phyloP scores from a whole-genome alignment of 2,888 invertebrate species.

The Scaptomyza caliginosa region DNA sequence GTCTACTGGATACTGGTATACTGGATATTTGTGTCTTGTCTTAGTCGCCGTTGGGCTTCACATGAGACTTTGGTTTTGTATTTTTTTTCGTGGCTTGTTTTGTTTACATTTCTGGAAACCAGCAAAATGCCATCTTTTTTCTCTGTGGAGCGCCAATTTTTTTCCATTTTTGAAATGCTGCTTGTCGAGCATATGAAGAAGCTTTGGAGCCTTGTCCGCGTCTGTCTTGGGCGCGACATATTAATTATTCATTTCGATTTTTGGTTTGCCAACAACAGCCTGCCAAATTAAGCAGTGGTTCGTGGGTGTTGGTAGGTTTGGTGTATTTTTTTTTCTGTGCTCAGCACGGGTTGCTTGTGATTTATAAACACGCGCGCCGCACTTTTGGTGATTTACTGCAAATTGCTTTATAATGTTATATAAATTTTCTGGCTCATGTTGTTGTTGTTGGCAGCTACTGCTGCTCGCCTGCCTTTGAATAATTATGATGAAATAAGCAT shows the following conservation, averaged over 20 bases:
- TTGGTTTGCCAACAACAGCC: conserved; percentile 55
- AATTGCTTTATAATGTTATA: conserved; percentile 79
- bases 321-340: neutral
- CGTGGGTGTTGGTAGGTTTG: neutral
- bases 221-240: conserved; percentile 70
- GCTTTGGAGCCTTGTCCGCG: conserved; percentile 22
- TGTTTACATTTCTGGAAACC: conserved; percentile 52
- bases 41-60: conserved; percentile 53
- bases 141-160: neutral
- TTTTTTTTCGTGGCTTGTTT: conserved; percentile 42
- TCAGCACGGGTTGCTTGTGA: conserved; percentile 58
- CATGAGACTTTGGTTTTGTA: conserved; percentile 42
- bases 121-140: conserved; percentile 42
- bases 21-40: conserved; percentile 20
- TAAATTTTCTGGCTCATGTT: conserved; percentile 60
- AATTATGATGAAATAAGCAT: conserved; percentile 63
- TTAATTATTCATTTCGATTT: conserved; percentile 79
- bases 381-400: conserved; percentile 77
- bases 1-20: conserved; percentile 16
- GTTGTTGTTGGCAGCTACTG: neutral
- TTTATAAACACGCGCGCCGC: conserved; percentile 74
- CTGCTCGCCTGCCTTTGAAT: conserved; percentile 59
- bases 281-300: conserved; percentile 6
- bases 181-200: conserved; percentile 29
- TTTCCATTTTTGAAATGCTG: conserved; percentile 22